Percentiles rank a stretch among this genome's conserved stretches.
Evolutionary conservation across 2,113 vertebrate species (phyloP).

Genomic region (Acrocephalus arundinaceus): DNA sequence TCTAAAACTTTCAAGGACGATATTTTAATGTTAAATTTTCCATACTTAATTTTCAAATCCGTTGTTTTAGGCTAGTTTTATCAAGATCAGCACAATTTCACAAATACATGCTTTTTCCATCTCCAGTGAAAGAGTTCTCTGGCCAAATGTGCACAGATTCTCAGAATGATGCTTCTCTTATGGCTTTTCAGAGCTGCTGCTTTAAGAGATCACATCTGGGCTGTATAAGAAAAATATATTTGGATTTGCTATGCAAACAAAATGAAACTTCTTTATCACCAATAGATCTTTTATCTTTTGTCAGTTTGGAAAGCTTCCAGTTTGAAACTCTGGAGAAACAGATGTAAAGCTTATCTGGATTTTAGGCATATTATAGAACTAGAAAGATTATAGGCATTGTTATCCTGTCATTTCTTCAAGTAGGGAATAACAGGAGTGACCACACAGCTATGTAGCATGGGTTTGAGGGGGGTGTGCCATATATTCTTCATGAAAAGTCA

Average conservation of each 20-base stretch:
- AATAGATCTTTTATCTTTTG: not conserved
- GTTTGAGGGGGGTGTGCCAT: not conserved
- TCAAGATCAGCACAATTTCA: not conserved
- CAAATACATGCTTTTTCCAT: not conserved
- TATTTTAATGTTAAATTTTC: not conserved
- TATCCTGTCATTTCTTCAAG: not conserved
- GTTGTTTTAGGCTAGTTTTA: not conserved
- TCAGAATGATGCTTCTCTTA: not conserved
- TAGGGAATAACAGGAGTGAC: not conserved
- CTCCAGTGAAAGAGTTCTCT: not conserved
- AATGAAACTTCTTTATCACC: not conserved
- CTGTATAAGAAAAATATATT: not conserved
- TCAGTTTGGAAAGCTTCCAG: not conserved
- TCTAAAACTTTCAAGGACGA: not conserved
- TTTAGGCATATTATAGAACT: not conserved
- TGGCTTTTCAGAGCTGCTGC: not conserved
- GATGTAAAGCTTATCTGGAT: not conserved
- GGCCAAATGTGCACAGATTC: not conserved
- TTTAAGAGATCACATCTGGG: not conserved
- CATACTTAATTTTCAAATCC: not conserved
- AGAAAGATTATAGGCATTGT: not conserved
- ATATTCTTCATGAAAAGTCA: not conserved
- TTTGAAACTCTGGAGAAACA: not conserved
- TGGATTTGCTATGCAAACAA: not conserved
- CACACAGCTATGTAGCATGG: not conserved